A percentile compares a stretch with the other conserved stretches of the same genome.
Conservation (phyloP, 2,797 vertebrate genomes). For the Pogonophryne albipinna region DNA sequence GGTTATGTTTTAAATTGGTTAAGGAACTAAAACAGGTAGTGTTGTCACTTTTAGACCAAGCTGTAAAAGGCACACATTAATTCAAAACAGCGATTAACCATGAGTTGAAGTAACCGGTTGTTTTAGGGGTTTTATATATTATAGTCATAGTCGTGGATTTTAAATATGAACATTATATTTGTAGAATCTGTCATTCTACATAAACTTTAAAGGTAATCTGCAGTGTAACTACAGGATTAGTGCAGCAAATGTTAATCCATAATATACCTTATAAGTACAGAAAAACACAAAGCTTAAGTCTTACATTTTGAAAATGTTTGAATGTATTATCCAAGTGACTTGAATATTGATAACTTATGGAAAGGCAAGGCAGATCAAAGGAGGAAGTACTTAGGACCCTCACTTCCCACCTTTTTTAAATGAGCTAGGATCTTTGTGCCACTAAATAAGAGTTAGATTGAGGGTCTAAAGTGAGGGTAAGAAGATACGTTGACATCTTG, state of each 20-base stretch:
- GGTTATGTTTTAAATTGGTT: slow-evolving; percentile 51
- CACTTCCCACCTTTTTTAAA: neutral
- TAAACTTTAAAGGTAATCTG: neutral
- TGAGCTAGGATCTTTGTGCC: neutral
- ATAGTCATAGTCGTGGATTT: no score
- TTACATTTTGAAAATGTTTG: neutral
- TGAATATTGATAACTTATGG: neutral
- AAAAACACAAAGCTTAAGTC: neutral
- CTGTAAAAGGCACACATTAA: slow-evolving; percentile 38
- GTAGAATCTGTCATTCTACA: neutral
- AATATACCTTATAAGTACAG: neutral
- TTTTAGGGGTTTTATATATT: neutral
- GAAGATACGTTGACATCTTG: neutral
- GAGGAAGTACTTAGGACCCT: neutral
- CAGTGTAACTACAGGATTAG: neutral
- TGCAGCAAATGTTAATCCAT: neutral
- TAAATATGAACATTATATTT: no score
- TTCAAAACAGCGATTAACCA: neutral
- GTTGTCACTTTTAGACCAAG: slow-evolving; percentile 58
- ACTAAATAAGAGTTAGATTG: neutral
- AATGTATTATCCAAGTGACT: neutral
- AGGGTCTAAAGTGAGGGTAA: neutral
- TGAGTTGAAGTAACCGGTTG: neutral
- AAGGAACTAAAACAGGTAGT: slow-evolving; percentile 43
- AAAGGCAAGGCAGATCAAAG: neutral